Evolutionary conservation across 2,797 vertebrate genomes (phyloP).

Genomic region (Manis pentadactyla): DNA sequence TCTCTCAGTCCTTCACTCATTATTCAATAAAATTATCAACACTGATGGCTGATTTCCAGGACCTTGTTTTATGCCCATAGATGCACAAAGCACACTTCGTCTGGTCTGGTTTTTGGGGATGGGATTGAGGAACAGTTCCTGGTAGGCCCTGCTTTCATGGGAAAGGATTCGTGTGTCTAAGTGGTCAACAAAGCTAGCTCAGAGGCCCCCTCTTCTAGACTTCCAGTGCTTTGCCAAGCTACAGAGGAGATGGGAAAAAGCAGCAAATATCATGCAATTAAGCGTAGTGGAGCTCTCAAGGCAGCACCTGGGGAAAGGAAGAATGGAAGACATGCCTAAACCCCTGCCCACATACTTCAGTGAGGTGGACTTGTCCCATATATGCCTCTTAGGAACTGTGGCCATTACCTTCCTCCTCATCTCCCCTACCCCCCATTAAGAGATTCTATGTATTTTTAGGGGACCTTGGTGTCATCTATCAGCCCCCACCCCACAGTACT

Average conservation of each 20-base stretch:
- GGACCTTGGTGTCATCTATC: background rate
- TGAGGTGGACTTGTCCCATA: background rate
- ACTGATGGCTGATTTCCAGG: background rate
- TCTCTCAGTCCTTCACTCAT: background rate
- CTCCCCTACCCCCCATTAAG: background rate
- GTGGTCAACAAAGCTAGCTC: background rate
- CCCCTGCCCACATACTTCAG: background rate
- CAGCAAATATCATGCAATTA: background rate
- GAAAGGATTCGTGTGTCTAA: background rate
- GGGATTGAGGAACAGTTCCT: background rate
- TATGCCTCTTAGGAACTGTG: background rate
- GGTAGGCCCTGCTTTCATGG: background rate
- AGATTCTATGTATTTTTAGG: background rate
- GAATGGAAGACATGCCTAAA: background rate
- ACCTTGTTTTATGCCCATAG: background rate
- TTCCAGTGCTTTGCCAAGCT: background rate
- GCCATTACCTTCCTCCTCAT: background rate
- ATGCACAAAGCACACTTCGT: background rate
- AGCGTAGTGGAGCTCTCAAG: background rate
- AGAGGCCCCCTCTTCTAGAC: background rate
- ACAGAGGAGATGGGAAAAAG: background rate
- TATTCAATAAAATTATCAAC: background rate
- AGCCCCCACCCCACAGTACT: background rate
- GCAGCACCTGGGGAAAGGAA: background rate
- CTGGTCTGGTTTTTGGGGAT: background rate